Evolutionary conservation across 2,888 invertebrate genomes (phyloP).

Genomic region (Gasteruption jaculator): DNA sequence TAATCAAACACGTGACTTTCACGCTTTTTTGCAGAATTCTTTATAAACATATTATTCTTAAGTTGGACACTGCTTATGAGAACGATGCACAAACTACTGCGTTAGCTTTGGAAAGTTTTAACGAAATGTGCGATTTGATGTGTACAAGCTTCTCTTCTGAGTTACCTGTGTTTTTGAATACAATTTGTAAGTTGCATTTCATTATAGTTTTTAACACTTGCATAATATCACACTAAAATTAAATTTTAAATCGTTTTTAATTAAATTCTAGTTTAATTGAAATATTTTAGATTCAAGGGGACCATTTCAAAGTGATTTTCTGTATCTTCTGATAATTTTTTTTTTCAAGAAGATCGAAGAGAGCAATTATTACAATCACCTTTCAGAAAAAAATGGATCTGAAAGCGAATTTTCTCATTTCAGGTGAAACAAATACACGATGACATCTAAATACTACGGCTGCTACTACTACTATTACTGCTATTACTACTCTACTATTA

Average conservation of each 20-base stretch:
- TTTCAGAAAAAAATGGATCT: too few species aligned
- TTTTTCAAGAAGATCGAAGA: too few species aligned
- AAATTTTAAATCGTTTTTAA: conserved; percentile 13
- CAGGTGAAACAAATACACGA: conserved; percentile 21
- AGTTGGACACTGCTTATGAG: conserved; percentile 55
- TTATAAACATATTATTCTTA: conserved; percentile 38
- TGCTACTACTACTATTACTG: too few species aligned
- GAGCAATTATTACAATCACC: too few species aligned
- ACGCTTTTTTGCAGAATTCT: conserved; percentile 40
- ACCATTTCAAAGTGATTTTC: conserved; percentile 9
- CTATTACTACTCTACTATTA: too few species aligned
- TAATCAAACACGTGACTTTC: conserved; percentile 44
- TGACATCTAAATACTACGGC: conserved; percentile 22
- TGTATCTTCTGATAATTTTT: conserved; percentile 13
- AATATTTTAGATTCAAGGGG: conserved; percentile 11
- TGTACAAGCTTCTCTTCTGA: conserved; percentile 42
- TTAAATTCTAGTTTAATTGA: conserved; percentile 7
- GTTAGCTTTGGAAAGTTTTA: conserved; percentile 60
- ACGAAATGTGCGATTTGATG: conserved; percentile 47
- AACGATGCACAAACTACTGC: conserved; percentile 58
- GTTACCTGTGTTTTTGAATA: conserved; percentile 49
- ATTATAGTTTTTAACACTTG: conserved; percentile 5
- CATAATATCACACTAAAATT: conserved; percentile 2
- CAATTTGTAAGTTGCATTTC: conserved; percentile 45
- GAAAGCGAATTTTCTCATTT: too few species aligned